Evolutionary conservation across 2,797 vertebrate genomes (phyloP), one percentile per base, ranked within the genome.

Genomic region (Emydoidea blandingii): DNA sequence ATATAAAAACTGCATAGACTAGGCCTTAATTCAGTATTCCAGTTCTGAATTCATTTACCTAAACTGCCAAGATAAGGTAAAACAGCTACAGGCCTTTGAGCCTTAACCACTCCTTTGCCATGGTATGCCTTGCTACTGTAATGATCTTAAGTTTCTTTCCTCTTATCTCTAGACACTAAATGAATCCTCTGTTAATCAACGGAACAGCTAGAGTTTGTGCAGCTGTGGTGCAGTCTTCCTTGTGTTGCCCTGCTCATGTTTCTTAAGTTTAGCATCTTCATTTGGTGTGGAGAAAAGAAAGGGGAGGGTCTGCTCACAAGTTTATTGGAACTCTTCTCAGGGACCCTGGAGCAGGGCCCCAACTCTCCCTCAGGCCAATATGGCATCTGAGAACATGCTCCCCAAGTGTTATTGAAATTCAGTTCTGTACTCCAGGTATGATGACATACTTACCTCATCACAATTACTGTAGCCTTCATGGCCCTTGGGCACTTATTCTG

Each of bases 291-390:
- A 68, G 29, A 16, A 59, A 59, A 65, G n/a, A 37, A 9, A 57
- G 19, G 29, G 81, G 89, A n/a, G 0, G 0, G 9, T 0, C 0
- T 47, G 1, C 0, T 62, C n/a, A 29, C n/a, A 49, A 47, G 1
- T 12, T 74, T 44, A 15, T 12, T 65, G 54, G 57, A 84, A 37
- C 12, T 78, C 29, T 90, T 18, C 27, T 74, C 10, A 0, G 1
- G 65, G n/a, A 62, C 29, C 4, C 0, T 0, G 25, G 34, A 81
- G 16, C 27, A 52, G 54, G 41, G 14, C 81, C 72, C 5, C 8
- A 23, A 34, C 34, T 80, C 1, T 12, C 44, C 0, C n/a, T 78
- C 31, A 0, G 1, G 47, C 54, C 65, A n/a, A 19, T 9, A 57
- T 21, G 85, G 27, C n/a, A 65, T 3, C 6, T 0, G 0, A 3